Base-by-base conservation (phyloP, 1,140 invertebrate genomes). In the Cheumatopsyche charites region DNA sequence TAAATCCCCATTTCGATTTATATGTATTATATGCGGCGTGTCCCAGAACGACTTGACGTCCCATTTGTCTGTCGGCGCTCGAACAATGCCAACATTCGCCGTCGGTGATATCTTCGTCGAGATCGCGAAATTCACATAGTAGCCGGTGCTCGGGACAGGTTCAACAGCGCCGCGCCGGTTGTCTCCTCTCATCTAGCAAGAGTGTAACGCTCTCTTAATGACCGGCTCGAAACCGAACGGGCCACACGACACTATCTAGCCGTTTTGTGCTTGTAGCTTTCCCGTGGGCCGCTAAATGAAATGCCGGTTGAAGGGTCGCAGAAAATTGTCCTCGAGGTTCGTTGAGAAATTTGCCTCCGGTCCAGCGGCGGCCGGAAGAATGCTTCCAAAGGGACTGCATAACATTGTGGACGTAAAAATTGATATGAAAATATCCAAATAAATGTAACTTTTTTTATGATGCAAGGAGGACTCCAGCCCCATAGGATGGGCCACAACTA, bases 161-260 rank as follows among this genome's bases (percentile, higher is more conserved):
- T 68, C 66, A 68, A 36, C 29, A 36, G 29, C 29, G 29, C 29
- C 29, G 29, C 9, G 29, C 66, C 66, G 42, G 66, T 43, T 29
- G 47, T 68, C 7, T 68, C 6, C 66, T 68, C 66, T 68, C 23
- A 17, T 17, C 23, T 45, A 25, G 15, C 43, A 47, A 47, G 47
- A 68, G 66, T 25, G 55, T 68, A 68, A 68, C 66, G 66, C 43
- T 55, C 66, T 68, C 47, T 68, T 68, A 68, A 68, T 68, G 66
- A 68, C 66, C 66, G 9, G 9, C 21, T 42, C 15, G 45, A 67
- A 68, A 68, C 47, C 23, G 45, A 68, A 68, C 66, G 66, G 4
- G 29, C 29, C 29, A 36, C 29, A 36, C 29, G 29, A 36, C 29
- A 36, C 29, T 25, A 61, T 23, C 23, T 61, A 61, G 15, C 25